Base-by-base conservation (phyloP, 2,888 invertebrate species). In the Rhaphigaster nebulosa region DNA sequence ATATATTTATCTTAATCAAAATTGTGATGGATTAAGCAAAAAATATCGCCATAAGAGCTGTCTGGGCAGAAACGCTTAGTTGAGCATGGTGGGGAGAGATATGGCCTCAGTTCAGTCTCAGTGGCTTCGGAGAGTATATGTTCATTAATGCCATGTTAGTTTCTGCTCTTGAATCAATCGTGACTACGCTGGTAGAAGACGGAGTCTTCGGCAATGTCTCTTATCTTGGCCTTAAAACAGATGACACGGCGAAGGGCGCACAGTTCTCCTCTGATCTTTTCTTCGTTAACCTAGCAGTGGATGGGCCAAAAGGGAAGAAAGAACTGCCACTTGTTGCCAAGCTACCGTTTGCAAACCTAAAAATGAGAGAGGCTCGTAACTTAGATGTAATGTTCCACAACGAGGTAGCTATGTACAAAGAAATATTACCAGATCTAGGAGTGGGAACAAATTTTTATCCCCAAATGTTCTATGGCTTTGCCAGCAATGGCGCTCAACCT, bases 381-480 rank as follows among this genome's bases (percentile, higher is more conserved):
- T 88, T 45, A 29, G 87, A 91, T n/a, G 50, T 52, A 0, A 92
- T 92, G 90, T 93, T 92, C 38, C 70, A 91, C 70, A 92, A 92
- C 41, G 92, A 92, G 90, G 89, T 91, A 18, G 4, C 65, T 6
- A 91, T 92, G 91, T 92, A 92, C 90, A 89, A 90, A 26, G 84
- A 90, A 18, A 87, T 93, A 18, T 87, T 93, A 50, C 92, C 92
- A 92, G 10, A 52, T 89, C 41, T 90, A 91, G 87, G 88, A 87
- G 52, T 52, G n/a, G 5, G 29, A 3, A 29, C 34, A 20, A 76
- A 91, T n/a, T 54, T 91, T 50, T 92, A 92, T 84, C 92, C 92
- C 8, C 91, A 91, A 89, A 91, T 91, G 89, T 87, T 91, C 60
- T 92, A 92, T 87, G 91, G 91, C 20, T 80, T 88, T n/a, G 91